Percentiles rank a stretch among this genome's conserved stretches.
phyloP scores from a whole-genome alignment of 2,113 vertebrate genomes.

The Maccullochella peelii region DNA sequence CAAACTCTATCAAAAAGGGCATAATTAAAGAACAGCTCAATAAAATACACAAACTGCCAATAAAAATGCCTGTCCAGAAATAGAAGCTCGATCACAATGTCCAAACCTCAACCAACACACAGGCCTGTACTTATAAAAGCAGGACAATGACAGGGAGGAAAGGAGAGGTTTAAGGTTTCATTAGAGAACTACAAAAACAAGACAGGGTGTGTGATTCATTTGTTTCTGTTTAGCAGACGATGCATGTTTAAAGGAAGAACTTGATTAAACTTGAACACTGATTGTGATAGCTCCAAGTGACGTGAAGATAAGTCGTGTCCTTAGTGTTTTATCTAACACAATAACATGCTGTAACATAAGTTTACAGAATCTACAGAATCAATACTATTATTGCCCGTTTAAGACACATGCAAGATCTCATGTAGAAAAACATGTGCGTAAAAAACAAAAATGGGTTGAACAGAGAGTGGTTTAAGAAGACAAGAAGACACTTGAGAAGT shows the following conservation, averaged over 20 bases:
- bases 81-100: constrained; percentile 61
- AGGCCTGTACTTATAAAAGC: constrained; percentile 50
- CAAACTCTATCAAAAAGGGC: constrained; percentile 50
- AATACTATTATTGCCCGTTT: constrained; percentile 7
- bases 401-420: neutral
- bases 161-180: constrained; percentile 39
- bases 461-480: neutral
- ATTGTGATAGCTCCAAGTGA: constrained; percentile 15
- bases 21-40: constrained; percentile 69
- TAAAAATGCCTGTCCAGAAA: constrained; percentile 63
- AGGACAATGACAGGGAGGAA: constrained; percentile 66
- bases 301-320: constrained; percentile 5
- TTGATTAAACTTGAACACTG: too few species aligned
- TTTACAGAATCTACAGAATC: neutral
- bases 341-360: constrained; percentile 23
- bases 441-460: constrained; percentile 7
- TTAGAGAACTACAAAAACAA: constrained; percentile 35
- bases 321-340: constrained; percentile 45
- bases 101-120: constrained; percentile 53
- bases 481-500: neutral
- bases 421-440: neutral
- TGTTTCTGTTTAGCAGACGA: constrained; percentile 1
- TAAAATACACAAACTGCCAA: constrained; percentile 48
- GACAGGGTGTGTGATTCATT: neutral
- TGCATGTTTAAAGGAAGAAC: neutral